Evolutionary conservation across 2,888 invertebrate genomes (phyloP), one percentile per base, ranked within the genome.

Genomic region (Macrosoma leucophasiata): DNA sequence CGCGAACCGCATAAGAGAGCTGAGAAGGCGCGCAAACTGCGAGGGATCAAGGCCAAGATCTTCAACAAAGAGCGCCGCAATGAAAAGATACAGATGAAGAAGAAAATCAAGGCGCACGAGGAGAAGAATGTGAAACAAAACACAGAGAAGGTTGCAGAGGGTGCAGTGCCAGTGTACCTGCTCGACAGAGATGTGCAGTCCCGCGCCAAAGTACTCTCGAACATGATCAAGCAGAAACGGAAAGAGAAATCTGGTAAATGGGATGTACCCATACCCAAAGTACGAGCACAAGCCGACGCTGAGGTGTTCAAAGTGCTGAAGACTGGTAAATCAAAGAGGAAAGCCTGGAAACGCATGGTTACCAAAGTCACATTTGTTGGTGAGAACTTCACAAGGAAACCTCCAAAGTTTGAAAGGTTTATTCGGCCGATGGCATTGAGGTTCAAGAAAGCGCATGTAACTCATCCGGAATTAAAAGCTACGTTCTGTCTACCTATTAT

Each of bases 241-340:
- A 99, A 99, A 76, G 99, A 99, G 68, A 99, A 99, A 62, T 98
- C 97, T 33, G 98, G 98, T 0, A 99, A 99, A 88, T 99, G 98
- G 98, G 97, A 98, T 59, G 99, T 99, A 0, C 99, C 99, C 0
- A 93, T 99, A 62, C 99, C 99, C 0, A 98, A 98, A 89, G 98
- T 99, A 0, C 89, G 93, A 58, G 97, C 97, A 0, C 96, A 98
- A 55, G 94, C 97, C 1, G 98, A 99, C 58, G 91, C 96, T 0
- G 99, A 99, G 82, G 98, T 98, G 0, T 97, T 99, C 66, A 96
- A 91, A 86, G 94, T 97, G 0, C 71, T 98, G 0, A 92, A 91
- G 58, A 91, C 93, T 3, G 98, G 98, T 19, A 98, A 98, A 79
- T 86, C 95, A 0, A 95, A 91, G 66, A 85, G 97, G 34, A 99